Evolutionary conservation across 2,888 invertebrate species (phyloP).

Genomic region (Helleia helle): DNA sequence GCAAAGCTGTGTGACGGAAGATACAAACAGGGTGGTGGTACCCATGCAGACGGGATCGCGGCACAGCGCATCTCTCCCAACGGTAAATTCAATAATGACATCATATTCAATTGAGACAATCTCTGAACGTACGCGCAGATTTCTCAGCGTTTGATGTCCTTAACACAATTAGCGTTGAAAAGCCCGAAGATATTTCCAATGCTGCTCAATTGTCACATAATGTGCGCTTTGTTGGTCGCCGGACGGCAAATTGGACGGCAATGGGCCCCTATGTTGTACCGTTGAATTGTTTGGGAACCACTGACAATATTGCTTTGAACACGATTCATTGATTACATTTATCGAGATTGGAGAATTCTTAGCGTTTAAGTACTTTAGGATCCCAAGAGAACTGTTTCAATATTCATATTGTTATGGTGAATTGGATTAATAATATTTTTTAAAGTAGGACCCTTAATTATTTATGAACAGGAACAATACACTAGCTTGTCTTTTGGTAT

Average conservation of each 20-base stretch:
- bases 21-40: too few species aligned
- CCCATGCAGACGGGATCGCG: too few species aligned
- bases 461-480: too few species aligned
- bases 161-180: slow-evolving; percentile 31
- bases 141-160: slow-evolving; percentile 19
- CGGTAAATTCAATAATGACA: neutral
- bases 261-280: slow-evolving; percentile 32
- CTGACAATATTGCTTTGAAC: slow-evolving; percentile 5
- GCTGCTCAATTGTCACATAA: slow-evolving; percentile 28
- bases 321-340: neutral
- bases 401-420: too few species aligned
- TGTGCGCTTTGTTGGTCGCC: slow-evolving; percentile 19
- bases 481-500: too few species aligned
- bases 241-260: slow-evolving; percentile 24
- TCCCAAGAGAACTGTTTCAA: neutral
- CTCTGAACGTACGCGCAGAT: slow-evolving; percentile 18
- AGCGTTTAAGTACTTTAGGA: neutral
- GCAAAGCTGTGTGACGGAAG: too few species aligned
- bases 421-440: too few species aligned
- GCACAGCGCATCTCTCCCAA: too few species aligned
- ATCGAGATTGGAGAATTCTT: neutral
- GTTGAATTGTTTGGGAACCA: slow-evolving; percentile 9
- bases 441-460: too few species aligned
- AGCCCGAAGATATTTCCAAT: slow-evolving; percentile 21
- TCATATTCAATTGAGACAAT: slow-evolving; percentile 4